Evolutionary conservation across 1,140 invertebrate species (phyloP).

Genomic region (Zaprionus davidi): DNA sequence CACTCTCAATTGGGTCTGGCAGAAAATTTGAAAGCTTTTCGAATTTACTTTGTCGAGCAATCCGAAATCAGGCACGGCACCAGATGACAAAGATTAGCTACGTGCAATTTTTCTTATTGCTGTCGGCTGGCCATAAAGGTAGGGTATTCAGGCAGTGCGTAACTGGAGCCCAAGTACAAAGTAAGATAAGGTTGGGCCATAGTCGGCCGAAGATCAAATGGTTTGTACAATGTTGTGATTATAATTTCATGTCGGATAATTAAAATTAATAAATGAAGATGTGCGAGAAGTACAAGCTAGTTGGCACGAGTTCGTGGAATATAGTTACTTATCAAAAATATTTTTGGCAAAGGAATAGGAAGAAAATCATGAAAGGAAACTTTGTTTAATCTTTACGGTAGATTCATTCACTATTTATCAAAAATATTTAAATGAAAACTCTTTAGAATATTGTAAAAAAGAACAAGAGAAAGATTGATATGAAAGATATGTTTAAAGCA

Average conservation of each 20-base stretch:
- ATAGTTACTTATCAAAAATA: not conserved
- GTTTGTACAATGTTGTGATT: not conserved
- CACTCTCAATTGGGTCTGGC: constrained; percentile 19
- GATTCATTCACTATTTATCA: not conserved
- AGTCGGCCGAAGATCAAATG: constrained; percentile 27
- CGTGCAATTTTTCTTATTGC: constrained; percentile 70
- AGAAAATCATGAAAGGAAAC: not conserved
- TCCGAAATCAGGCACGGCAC: constrained; percentile 64
- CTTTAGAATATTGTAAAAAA: not conserved
- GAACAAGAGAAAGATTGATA: no score
- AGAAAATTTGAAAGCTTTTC: constrained; percentile 54
- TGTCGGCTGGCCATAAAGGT: constrained; percentile 42
- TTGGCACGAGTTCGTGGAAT: constrained; percentile 1
- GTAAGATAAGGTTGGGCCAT: not conserved
- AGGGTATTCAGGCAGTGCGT: constrained; percentile 17
- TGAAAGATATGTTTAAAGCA: no score
- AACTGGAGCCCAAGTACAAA: not conserved
- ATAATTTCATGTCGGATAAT: constrained; percentile 20
- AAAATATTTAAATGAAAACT: not conserved
- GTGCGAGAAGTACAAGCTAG: not conserved
- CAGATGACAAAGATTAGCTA: constrained; percentile 79
- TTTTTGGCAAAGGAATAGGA: not conserved
- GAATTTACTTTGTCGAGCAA: constrained; percentile 64
- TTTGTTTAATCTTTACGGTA: not conserved
- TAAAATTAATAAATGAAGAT: constrained; percentile 27